phyloP scores from a whole-genome alignment of 2,113 vertebrate species.

The Apeltes quadracus region DNA sequence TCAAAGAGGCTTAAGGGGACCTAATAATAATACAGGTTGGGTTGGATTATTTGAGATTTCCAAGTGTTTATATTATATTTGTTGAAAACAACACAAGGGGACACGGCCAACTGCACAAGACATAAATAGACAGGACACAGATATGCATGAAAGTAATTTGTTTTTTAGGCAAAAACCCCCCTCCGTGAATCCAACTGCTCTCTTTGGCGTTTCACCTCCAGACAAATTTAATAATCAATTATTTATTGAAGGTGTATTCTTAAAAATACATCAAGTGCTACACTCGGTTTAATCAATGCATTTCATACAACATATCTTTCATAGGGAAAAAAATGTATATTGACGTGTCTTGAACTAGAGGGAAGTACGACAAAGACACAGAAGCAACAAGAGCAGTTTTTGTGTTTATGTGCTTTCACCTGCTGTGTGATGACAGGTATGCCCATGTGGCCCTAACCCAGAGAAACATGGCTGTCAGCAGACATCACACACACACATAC shows the following conservation, averaged over 20 bases:
- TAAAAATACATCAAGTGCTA: not conserved
- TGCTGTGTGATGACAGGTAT: slow-evolving; percentile 53
- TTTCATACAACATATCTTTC: slow-evolving; percentile 4
- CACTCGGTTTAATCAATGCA: slow-evolving; percentile 17
- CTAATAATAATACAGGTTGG: slow-evolving; percentile 11
- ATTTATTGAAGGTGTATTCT: slow-evolving; percentile 9
- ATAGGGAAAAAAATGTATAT: not conserved
- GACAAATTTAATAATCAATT: slow-evolving; percentile 11
- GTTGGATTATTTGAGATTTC: not conserved
- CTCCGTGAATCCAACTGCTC: slow-evolving; percentile 11
- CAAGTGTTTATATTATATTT: slow-evolving; percentile 14
- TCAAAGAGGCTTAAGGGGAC: slow-evolving; percentile 5
- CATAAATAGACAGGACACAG: not conserved
- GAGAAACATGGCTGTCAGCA: slow-evolving; percentile 53
- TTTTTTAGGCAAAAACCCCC: slow-evolving; percentile 17
- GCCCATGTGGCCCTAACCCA: slow-evolving; percentile 49
- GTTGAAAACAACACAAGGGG: not conserved
- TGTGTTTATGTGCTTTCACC: slow-evolving; percentile 23
- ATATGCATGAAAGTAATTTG: slow-evolving; percentile 21
- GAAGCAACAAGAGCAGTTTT: slow-evolving; percentile 9
- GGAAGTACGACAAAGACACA: slow-evolving; percentile 11
- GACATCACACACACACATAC: slow-evolving; percentile 35
- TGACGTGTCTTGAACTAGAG: not conserved
- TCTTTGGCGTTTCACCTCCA: not conserved
- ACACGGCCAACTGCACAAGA: not conserved